Percentiles rank a stretch among this genome's conserved stretches.
Conservation (phyloP, 2,113 vertebrate genomes). For the Etia nguti region DNA sequence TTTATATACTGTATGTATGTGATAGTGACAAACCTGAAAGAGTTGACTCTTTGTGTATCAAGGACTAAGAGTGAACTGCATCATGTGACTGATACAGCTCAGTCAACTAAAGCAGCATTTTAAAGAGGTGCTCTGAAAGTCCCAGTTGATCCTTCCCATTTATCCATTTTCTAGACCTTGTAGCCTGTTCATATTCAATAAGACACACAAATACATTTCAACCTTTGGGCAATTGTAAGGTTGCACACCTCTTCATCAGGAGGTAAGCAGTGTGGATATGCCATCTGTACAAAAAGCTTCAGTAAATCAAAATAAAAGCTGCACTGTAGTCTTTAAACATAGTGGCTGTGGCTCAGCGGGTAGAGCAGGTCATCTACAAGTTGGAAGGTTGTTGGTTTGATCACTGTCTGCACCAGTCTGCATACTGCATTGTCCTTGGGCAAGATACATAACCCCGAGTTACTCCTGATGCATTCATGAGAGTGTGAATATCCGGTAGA, state of each 20-base stretch:
- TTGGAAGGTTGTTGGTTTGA: not conserved
- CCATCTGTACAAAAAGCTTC: not conserved
- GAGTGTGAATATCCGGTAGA: not conserved
- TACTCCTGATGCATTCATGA: not conserved
- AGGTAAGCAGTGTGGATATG: not conserved
- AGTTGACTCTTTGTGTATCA: not conserved
- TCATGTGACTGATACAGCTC: not conserved
- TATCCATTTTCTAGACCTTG: not conserved
- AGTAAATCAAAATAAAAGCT: not conserved
- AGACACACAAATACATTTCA: not conserved
- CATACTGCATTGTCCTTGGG: not conserved
- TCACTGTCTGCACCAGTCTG: not conserved
- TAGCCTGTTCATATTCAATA: not conserved
- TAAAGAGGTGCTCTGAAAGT: not conserved
- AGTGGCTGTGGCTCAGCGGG: not conserved
- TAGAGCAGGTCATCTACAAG: not conserved
- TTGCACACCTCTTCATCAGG: not conserved
- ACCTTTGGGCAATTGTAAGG: not conserved
- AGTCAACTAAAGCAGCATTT: not conserved
- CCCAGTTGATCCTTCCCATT: not conserved
- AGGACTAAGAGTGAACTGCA: not conserved
- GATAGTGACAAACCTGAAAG: not conserved
- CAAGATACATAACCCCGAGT: not conserved
- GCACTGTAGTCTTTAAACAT: not conserved
- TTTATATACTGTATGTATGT: not conserved